phyloP scores from a whole-genome alignment of 1,140 invertebrate genomes.

The Bombus difficillimus region DNA sequence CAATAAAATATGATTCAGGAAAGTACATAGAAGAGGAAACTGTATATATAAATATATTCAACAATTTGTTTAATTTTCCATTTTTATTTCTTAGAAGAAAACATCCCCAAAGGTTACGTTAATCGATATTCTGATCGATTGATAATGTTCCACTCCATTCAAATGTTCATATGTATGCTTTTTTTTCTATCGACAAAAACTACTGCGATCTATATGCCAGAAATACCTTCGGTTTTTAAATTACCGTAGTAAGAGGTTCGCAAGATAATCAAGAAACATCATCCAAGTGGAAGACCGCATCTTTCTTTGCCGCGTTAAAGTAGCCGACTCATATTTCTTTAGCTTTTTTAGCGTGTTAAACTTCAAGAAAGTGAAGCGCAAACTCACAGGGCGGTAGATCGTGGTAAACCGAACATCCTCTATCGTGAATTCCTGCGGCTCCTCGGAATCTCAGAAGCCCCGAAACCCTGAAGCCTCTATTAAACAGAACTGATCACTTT shows the following conservation, averaged over 20 bases:
- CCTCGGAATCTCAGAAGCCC: slow-evolving; percentile 35
- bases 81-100: no score
- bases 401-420: slow-evolving; percentile 50
- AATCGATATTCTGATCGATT: background rate
- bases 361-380: slow-evolving; percentile 47
- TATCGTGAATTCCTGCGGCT: slow-evolving; percentile 61
- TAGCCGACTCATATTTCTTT: slow-evolving; percentile 17
- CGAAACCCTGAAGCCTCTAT: slow-evolving; percentile 54
- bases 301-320: background rate
- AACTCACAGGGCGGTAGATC: slow-evolving; percentile 27
- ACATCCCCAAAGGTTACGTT: no score
- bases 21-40: no score
- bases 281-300: background rate
- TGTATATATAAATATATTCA: no score
- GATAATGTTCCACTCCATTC: background rate
- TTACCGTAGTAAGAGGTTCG: background rate
- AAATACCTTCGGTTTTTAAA: background rate
- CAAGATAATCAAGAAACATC: slow-evolving; percentile 17
- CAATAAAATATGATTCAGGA: no score
- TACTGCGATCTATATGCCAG: background rate
- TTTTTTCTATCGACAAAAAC: background rate
- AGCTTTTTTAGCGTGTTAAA: slow-evolving; percentile 25
- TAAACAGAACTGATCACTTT: slow-evolving; percentile 36
- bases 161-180: background rate
- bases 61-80: no score